Evolutionary conservation across 2,113 vertebrate species (phyloP).

Genomic region (Ahaetulla prasina): DNA sequence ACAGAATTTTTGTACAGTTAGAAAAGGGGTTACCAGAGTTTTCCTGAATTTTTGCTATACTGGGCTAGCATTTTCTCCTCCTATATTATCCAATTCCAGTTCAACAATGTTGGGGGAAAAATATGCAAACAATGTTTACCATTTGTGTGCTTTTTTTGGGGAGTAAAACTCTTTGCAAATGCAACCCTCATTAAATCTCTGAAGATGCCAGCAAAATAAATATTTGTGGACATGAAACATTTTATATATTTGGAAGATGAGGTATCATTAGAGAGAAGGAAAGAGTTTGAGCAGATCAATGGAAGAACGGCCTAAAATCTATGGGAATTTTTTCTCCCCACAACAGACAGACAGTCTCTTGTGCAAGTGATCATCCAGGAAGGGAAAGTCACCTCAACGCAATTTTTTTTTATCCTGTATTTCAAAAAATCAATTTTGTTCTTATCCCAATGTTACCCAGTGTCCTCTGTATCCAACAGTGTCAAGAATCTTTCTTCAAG

Average conservation of each 20-base stretch:
- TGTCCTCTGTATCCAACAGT: background rate
- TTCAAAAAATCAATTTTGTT: slow-evolving; percentile 20
- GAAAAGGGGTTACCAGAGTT: background rate
- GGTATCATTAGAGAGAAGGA: background rate
- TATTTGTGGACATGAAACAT: background rate
- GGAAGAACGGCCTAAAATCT: background rate
- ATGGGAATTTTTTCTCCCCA: background rate
- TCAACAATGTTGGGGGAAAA: background rate
- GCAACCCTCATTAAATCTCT: background rate
- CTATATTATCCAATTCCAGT: background rate
- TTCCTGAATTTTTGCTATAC: background rate
- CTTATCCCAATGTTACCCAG: background rate
- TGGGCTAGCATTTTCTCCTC: background rate
- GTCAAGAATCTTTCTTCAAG: background rate
- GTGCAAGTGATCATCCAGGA: background rate
- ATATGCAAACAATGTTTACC: background rate
- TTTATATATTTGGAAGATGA: background rate
- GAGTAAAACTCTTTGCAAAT: background rate
- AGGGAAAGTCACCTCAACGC: background rate
- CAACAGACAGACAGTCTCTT: background rate
- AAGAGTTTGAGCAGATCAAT: background rate
- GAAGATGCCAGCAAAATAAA: background rate
- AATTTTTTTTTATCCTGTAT: background rate
- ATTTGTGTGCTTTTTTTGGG: background rate
- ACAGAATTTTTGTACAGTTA: too few relatives aligned